These are phyloP conservation scores for Caranx melampygus DNA, from an alignment of 2,113 vertebrate species.

Conservation along the genomic window DNA sequence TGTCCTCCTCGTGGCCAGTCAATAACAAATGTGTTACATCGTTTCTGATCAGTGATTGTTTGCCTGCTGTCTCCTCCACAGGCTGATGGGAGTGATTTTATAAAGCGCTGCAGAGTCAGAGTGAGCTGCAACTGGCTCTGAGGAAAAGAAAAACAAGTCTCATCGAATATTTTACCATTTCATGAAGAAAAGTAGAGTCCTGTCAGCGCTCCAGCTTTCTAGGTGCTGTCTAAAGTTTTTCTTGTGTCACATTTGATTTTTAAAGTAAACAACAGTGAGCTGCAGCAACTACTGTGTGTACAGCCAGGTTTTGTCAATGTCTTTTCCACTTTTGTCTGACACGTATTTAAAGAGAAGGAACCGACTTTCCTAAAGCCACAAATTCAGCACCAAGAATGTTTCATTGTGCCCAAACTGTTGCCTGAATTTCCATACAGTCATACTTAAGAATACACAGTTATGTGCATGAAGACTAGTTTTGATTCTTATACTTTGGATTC, in stretches of 20 bases:
- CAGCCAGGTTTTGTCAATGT: not conserved
- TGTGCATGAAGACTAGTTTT: not conserved
- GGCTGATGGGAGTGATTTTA: constrained; percentile 4
- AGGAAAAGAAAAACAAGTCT: not conserved
- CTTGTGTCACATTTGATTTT: not conserved
- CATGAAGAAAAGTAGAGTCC: not conserved
- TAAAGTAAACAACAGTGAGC: not conserved
- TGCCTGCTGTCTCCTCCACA: not conserved
- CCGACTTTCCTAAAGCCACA: not conserved
- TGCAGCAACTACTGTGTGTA: not conserved
- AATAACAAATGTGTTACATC: constrained; percentile 11
- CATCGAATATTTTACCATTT: constrained; percentile 3
- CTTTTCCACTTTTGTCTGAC: not conserved
- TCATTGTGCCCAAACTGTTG: not conserved
- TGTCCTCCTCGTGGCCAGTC: not conserved
- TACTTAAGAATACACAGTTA: not conserved
- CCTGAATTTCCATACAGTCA: not conserved
- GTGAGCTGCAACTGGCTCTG: not conserved
- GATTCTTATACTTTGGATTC: not conserved
- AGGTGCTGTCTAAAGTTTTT: not conserved
- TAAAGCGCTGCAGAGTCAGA: not conserved
- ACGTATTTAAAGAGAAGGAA: not conserved
- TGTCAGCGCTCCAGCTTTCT: not conserved
- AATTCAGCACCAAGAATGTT: not conserved
- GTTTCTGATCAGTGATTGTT: constrained; percentile 9